Base-by-base conservation (phyloP, 2,113 vertebrate genomes). In the Lampris megalopsis region DNA sequence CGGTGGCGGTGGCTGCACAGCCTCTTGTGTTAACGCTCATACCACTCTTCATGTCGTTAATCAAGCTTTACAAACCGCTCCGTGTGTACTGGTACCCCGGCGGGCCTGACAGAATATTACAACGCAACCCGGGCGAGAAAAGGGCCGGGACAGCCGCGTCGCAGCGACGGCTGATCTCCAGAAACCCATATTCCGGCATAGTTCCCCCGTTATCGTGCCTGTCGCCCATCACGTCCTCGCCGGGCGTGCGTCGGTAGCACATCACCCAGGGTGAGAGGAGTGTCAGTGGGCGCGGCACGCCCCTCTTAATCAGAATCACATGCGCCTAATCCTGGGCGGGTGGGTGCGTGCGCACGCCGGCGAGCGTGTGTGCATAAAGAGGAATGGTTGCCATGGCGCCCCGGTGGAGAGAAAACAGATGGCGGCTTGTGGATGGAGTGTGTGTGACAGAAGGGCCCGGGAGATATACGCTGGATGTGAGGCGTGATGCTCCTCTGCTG, bases 401-500 rank as follows among this genome's bases (percentile, higher is more conserved):
- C 41, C 3, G 66, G 73, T 72, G 75, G 79, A 89, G 89, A 91
- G 71, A 86, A 88, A 89, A 80, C 88, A 91, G 78, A 90, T 90
- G 89, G 87, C 57, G 74, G 82, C 81, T 56, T 48, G 84, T 85
- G 86, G 56, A 73, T 84, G 53, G 69, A 37, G 84, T 59, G 56
- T 81, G 76, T 80, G 79, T 82, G 88, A 87, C 81, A 79, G 77
- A 52, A 59, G 81, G 81, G 75, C 79, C 79, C 82, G 67, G 13
- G 77, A 80, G 83, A 86, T 80, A 78, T 75, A 76, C 35, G 63
- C 80, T 60, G 69, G 83, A 90, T 52, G 86, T 91, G 89, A 61
- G 36, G 69, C 78, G 59, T 82, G 89, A 91, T 88, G 81, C 84
- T 76, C 79, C 73, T 90, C 85, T 85, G 87, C 90, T 91, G 91